These are phyloP conservation scores for Rhinogobius similis DNA, from an alignment of 2,113 vertebrate genomes.

Conservation along the genomic window DNA sequence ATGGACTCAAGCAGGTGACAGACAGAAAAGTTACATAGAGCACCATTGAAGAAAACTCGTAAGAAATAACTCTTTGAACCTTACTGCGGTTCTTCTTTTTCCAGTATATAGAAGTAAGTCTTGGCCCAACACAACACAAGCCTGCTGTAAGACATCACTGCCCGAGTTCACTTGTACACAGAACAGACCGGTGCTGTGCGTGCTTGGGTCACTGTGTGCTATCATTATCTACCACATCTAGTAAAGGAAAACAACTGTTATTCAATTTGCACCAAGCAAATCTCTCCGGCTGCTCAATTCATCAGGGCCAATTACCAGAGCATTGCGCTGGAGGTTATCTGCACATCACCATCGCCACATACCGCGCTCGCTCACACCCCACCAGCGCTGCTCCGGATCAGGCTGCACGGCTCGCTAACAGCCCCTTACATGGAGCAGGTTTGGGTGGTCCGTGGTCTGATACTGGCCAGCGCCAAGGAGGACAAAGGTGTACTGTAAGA, in stretches of 20 bases:
- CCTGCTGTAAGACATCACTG: not conserved
- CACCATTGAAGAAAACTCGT: too few species aligned
- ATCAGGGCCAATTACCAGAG: conserved; percentile 71
- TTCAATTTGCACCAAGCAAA: conserved; percentile 71
- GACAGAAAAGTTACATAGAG: too few species aligned
- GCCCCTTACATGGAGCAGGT: conserved; percentile 32
- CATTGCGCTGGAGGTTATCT: conserved; percentile 67
- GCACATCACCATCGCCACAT: conserved; percentile 52
- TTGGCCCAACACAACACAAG: not conserved
- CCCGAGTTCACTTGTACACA: not conserved
- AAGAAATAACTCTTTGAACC: not conserved
- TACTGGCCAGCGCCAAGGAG: conserved; percentile 24
- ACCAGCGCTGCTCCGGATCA: conserved; percentile 59
- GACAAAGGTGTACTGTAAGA: conserved; percentile 6
- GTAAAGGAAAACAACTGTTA: conserved; percentile 65
- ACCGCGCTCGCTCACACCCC: conserved; percentile 60
- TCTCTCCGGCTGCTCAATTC: conserved; percentile 65
- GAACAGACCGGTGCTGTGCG: conserved; percentile 13
- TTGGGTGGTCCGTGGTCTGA: conserved; percentile 56
- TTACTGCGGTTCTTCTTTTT: not conserved
- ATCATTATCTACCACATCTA: conserved; percentile 62
- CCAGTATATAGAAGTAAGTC: not conserved
- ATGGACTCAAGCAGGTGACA: too few species aligned
- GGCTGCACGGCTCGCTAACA: conserved; percentile 55
- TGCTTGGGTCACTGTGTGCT: conserved; percentile 40